phyloP scores from a whole-genome alignment of 1,140 invertebrate species.

The Neomicropteryx cornuta region DNA sequence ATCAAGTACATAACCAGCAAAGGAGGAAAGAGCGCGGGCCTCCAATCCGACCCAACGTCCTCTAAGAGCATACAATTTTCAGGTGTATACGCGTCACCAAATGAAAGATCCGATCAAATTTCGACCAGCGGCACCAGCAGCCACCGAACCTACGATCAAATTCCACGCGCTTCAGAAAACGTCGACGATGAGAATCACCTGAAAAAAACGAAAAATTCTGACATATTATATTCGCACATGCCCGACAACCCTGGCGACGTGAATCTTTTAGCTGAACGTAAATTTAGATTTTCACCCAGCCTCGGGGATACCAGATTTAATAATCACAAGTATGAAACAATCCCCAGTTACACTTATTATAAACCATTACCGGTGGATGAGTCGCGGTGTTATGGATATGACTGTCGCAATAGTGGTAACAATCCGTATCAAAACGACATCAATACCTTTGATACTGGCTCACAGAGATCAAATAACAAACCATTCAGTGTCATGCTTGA shows the following conservation, averaged over 20 bases:
- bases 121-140: constrained; percentile 1
- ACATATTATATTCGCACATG: no score
- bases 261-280: constrained; percentile 33
- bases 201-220: not conserved
- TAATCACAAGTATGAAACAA: constrained; percentile 6
- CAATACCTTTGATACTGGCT: no score
- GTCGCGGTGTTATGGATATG: no score
- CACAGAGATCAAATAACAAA: constrained; percentile 11
- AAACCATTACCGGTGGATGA: no score
- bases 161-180: not conserved
- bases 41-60: constrained; percentile 15
- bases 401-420: no score
- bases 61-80: constrained; percentile 28
- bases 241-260: constrained; percentile 33
- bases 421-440: no score
- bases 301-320: constrained; percentile 6
- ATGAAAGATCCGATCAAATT: not conserved
- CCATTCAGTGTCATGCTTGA: constrained; percentile 14
- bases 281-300: constrained; percentile 25
- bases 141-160: not conserved
- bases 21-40: constrained; percentile 26
- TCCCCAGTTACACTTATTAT: no score
- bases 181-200: not conserved
- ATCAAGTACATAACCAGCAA: constrained; percentile 32
- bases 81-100: constrained; percentile 20